Evolutionary conservation across 2,888 invertebrate species (phyloP).

Genomic region (Heliconius cydno): DNA sequence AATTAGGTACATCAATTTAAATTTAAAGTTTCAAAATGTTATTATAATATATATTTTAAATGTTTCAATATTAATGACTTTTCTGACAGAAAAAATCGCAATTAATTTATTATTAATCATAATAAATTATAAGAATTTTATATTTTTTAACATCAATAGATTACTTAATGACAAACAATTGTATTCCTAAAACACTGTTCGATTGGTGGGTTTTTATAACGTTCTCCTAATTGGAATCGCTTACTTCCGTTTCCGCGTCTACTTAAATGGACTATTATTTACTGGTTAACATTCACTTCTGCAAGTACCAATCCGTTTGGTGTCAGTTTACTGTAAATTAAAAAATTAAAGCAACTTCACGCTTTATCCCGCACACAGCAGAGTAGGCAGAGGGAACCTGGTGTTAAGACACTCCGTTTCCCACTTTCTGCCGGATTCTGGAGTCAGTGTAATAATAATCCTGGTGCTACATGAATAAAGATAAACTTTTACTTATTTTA

Average conservation of each 20-base stretch:
- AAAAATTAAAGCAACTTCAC: no score
- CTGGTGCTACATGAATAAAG: background rate
- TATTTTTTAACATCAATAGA: background rate
- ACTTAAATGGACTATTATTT: slow-evolving; percentile 20
- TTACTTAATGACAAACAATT: background rate
- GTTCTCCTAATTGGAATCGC: slow-evolving; percentile 9
- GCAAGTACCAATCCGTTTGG: slow-evolving; percentile 2
- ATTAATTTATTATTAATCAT: background rate
- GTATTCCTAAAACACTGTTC: background rate
- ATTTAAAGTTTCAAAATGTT: no score
- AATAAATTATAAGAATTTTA: background rate
- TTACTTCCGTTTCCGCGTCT: slow-evolving; percentile 4
- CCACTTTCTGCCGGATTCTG: no score
- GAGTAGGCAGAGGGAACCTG: no score
- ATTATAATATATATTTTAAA: background rate
- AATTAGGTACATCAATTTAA: no score
- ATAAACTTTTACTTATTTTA: slow-evolving; percentile 18
- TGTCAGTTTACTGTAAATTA: background rate
- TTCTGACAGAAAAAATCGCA: background rate
- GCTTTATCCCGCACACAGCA: no score
- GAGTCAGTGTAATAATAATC: slow-evolving; percentile 4
- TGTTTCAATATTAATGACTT: no score
- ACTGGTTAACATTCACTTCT: slow-evolving; percentile 33
- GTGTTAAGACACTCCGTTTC: no score
- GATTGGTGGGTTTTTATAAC: background rate